A percentile compares a stretch with the other conserved stretches of the same genome.
phyloP scores from a whole-genome alignment of 2,797 vertebrate species.

The Clangula hyemalis region DNA sequence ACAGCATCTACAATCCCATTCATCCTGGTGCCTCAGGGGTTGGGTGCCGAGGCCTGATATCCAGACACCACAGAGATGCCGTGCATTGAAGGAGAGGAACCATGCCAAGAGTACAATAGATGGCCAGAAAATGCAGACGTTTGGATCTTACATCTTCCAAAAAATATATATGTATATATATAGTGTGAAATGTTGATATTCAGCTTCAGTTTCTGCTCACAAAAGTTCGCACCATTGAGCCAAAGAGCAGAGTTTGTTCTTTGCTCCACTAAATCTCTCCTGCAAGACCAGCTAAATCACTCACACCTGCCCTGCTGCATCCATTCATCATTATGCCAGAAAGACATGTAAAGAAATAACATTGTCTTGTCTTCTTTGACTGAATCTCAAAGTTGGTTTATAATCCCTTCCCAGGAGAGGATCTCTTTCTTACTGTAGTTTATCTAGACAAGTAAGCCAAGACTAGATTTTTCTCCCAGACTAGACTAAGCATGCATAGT shows the following conservation, averaged over 20 bases:
- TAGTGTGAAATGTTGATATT: neutral
- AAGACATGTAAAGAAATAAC: rapidly evolving
- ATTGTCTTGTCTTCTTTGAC: neutral
- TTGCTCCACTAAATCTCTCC: neutral
- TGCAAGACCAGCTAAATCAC: neutral
- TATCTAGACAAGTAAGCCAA: neutral
- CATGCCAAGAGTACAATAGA: neutral
- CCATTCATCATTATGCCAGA: neutral
- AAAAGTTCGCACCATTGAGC: neutral
- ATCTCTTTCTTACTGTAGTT: neutral
- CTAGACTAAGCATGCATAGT: rapidly evolving
- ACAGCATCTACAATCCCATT: neutral
- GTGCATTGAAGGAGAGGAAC: neutral
- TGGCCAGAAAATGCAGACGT: rapidly evolving
- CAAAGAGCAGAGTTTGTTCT: neutral
- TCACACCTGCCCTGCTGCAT: neutral
- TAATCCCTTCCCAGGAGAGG: rapidly evolving
- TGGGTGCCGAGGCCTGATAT: rapidly evolving
- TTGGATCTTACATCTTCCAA: neutral
- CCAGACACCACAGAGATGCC: neutral
- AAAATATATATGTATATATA: neutral
- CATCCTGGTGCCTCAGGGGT: neutral
- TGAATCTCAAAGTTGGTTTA: neutral
- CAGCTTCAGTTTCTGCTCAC: neutral
- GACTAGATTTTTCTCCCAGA: neutral